Percentiles rank a stretch among this genome's conserved stretches.
phyloP scores from a whole-genome alignment of 2,797 vertebrate genomes.

The Enoplosus armatus region DNA sequence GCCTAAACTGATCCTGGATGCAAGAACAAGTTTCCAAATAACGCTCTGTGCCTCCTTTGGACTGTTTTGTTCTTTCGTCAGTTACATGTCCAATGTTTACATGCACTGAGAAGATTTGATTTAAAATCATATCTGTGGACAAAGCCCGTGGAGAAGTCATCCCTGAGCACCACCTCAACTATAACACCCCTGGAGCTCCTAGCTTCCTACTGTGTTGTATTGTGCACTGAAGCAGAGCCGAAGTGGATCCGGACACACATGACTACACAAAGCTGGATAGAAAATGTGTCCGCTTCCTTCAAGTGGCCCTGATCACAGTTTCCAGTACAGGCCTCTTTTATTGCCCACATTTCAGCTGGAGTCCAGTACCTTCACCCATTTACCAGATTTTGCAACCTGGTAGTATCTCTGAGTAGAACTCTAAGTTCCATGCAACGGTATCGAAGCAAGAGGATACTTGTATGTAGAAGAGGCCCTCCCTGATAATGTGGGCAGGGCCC shows the following conservation, averaged over 20 bases:
- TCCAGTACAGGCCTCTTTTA: constrained; percentile 40
- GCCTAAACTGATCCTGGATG: not conserved
- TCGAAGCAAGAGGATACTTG: not conserved
- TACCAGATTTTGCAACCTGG: not conserved
- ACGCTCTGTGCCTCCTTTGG: not conserved
- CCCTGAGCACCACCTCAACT: constrained; percentile 45
- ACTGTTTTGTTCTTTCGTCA: constrained; percentile 27
- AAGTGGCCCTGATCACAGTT: constrained; percentile 49
- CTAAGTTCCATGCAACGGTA: not conserved
- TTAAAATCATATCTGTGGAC: constrained; percentile 45
- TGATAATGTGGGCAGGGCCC: not conserved
- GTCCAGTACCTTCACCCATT: not conserved
- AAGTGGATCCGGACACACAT: constrained; percentile 70
- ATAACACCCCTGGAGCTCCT: constrained; percentile 49
- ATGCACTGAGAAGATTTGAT: constrained; percentile 36
- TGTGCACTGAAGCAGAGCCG: constrained; percentile 66
- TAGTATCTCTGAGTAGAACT: too few relatives aligned
- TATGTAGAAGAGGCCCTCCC: not conserved
- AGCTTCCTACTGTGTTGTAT: constrained; percentile 27
- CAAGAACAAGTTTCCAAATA: constrained; percentile 7
- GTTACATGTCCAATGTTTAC: constrained; percentile 6
- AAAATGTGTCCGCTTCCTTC: constrained; percentile 57
- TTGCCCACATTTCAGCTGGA: constrained; percentile 25
- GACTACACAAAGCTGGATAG: constrained; percentile 67
- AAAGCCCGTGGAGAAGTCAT: constrained; percentile 24